Percentiles rank a stretch among this genome's conserved stretches.
phyloP scores from a whole-genome alignment of 1,140 invertebrate species.

The Melipona quadrifasciata region DNA sequence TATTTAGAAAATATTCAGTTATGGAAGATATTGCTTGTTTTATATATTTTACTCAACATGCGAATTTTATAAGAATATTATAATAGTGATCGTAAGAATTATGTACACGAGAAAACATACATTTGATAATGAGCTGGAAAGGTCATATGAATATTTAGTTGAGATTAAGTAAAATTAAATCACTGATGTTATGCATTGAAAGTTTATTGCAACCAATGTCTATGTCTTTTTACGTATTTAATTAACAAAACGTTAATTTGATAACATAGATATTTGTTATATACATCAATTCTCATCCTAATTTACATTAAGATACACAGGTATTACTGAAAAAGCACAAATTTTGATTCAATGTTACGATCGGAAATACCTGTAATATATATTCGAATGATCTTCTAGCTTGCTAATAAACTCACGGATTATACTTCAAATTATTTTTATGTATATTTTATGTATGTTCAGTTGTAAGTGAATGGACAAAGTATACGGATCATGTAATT shows the following conservation, averaged over 20 bases:
- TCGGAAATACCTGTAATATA: neutral
- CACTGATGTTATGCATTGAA: neutral
- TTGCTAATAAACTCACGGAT: conserved; percentile 22
- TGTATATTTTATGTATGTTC: conserved; percentile 49
- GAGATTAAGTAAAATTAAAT: conserved; percentile 18
- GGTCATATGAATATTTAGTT: conserved; percentile 42
- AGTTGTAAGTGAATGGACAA: conserved; percentile 38
- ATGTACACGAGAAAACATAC: neutral
- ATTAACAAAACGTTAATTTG: neutral
- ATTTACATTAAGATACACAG: conserved; percentile 24
- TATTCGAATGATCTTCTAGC: conserved; percentile 49
- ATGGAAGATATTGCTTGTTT: conserved; percentile 4
- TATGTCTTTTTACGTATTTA: conserved; percentile 28
- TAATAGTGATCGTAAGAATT: conserved; percentile 11
- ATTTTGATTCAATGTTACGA: conserved; percentile 3
- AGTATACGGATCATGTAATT: conserved; percentile 41
- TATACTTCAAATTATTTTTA: conserved; percentile 42
- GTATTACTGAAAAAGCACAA: conserved; percentile 21
- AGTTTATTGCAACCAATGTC: conserved; percentile 14
- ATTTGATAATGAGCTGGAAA: conserved; percentile 33
- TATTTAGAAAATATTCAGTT: conserved; percentile 10
- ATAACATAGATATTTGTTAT: neutral
- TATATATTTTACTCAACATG: conserved; percentile 20
- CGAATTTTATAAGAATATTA: conserved; percentile 1
- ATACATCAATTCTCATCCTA: neutral